Evolutionary conservation across 2,797 vertebrate genomes (phyloP).

Genomic region (Bradypus variegatus): DNA sequence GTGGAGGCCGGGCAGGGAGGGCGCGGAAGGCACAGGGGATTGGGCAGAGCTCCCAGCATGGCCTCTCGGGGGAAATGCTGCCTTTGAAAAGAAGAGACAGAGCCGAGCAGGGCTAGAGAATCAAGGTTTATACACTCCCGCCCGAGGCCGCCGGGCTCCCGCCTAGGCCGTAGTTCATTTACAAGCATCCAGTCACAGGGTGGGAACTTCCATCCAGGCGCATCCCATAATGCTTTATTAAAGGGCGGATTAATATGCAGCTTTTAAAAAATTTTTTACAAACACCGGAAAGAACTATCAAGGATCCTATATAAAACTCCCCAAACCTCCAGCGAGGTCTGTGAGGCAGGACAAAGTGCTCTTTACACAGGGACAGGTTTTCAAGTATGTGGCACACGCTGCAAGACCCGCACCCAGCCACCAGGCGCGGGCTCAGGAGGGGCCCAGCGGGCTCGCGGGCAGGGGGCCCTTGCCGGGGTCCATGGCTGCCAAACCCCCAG

Average conservation of each 20-base stretch:
- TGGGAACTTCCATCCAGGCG: conserved; percentile 32
- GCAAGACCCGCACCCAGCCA: conserved; percentile 61
- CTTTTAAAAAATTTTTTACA: conserved; percentile 41
- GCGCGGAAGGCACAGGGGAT: too few species aligned
- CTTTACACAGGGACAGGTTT: conserved; percentile 72
- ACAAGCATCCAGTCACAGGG: background rate
- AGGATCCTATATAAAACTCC: conserved; percentile 51
- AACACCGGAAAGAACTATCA: conserved; percentile 35
- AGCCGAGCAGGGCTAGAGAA: conserved; percentile 34
- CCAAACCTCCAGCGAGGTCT: conserved; percentile 62
- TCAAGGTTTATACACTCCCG: conserved; percentile 65
- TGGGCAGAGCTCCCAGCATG: too few species aligned
- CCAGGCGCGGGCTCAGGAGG: conserved; percentile 60
- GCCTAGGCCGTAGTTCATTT: conserved; percentile 30
- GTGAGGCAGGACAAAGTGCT: conserved; percentile 79
- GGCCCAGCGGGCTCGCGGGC: background rate
- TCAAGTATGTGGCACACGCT: conserved; percentile 71
- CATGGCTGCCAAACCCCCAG: background rate
- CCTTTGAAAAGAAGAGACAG: conserved; percentile 53
- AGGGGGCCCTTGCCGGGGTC: conserved; percentile 23
- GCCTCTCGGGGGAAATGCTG: fast-evolving
- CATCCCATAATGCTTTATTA: conserved; percentile 84
- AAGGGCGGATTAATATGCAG: conserved; percentile 70
- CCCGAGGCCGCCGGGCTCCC: conserved; percentile 36
- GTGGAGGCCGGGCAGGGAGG: too few species aligned